These are phyloP conservation scores for Drosophila leonis DNA, from an alignment of 2,888 invertebrate species.

Conservation along the genomic window DNA sequence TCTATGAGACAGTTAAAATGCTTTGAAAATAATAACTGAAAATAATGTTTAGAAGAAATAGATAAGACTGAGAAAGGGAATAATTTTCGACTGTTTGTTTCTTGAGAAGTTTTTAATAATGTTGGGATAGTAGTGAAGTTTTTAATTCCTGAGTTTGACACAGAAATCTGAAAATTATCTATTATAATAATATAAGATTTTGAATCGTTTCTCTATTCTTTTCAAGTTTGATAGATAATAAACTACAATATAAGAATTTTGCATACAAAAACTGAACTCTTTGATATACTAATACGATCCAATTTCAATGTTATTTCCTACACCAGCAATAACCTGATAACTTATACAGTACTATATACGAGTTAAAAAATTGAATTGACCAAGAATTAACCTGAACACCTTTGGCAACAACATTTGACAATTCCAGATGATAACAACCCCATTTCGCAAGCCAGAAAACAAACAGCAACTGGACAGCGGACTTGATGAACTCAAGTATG, in stretches of 20 bases:
- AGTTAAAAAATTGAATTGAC: constrained; percentile 56
- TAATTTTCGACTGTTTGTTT: background rate
- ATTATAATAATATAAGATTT: background rate
- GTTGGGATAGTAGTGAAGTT: background rate
- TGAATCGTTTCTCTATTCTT: background rate
- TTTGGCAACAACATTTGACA: constrained; percentile 2
- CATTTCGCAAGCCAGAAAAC: constrained; percentile 24
- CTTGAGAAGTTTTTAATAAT: background rate
- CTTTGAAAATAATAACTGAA: too few relatives aligned
- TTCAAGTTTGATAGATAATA: background rate
- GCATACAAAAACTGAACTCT: background rate
- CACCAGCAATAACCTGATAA: background rate
- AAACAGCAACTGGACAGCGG: constrained; percentile 22
- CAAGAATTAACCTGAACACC: constrained; percentile 51
- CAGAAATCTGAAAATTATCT: background rate
- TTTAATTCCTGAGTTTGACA: too few relatives aligned
- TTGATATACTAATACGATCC: background rate
- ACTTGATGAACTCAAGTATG: constrained; percentile 48
- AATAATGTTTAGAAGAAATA: background rate
- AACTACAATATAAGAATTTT: background rate
- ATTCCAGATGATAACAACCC: constrained; percentile 18
- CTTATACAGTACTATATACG: background rate
- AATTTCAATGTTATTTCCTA: too few relatives aligned
- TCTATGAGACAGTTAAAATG: too few relatives aligned
- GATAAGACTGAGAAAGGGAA: background rate